Percentiles rank a stretch among this genome's conserved stretches.
Evolutionary conservation across 2,113 vertebrate species (phyloP).

Genomic region (Perognathus longimembris): DNA sequence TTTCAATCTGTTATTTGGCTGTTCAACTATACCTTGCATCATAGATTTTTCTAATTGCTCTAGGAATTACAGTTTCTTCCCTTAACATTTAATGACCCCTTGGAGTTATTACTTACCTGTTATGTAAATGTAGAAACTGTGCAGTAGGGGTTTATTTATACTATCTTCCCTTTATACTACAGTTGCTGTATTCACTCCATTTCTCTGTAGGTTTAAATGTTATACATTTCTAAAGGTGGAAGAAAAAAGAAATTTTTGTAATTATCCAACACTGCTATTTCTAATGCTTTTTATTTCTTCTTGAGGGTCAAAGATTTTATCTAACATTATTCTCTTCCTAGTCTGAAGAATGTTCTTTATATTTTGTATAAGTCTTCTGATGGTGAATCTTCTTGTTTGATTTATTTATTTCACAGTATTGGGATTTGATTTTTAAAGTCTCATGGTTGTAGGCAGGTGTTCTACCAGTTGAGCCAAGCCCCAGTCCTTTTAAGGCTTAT

Average conservation of each 20-base stretch:
- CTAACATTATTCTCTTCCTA: not conserved
- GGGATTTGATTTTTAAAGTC: too few relatives aligned
- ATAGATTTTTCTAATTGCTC: slow-evolving; percentile 3
- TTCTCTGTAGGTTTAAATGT: not conserved
- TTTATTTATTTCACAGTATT: not conserved
- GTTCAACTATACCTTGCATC: not conserved
- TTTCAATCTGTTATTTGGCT: not conserved
- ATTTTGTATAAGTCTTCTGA: not conserved
- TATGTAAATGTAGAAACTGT: not conserved
- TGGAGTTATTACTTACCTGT: slow-evolving; percentile 16
- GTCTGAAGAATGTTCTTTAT: not conserved
- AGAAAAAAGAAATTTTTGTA: not conserved
- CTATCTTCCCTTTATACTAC: not conserved
- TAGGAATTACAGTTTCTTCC: not conserved
- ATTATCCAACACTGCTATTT: not conserved
- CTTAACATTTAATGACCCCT: slow-evolving; percentile 1
- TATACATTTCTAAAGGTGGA: slow-evolving; percentile 9
- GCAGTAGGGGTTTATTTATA: not conserved
- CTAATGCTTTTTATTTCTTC: not conserved
- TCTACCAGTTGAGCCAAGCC: too few relatives aligned
- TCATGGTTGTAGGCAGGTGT: too few relatives aligned
- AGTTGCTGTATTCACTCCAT: not conserved
- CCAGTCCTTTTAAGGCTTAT: too few relatives aligned
- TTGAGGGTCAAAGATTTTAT: not conserved
- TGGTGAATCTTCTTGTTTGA: not conserved